Percentiles rank a stretch among this genome's conserved stretches.
Conservation (phyloP, 2,888 invertebrate genomes). For the Cyaniris semiargus region DNA sequence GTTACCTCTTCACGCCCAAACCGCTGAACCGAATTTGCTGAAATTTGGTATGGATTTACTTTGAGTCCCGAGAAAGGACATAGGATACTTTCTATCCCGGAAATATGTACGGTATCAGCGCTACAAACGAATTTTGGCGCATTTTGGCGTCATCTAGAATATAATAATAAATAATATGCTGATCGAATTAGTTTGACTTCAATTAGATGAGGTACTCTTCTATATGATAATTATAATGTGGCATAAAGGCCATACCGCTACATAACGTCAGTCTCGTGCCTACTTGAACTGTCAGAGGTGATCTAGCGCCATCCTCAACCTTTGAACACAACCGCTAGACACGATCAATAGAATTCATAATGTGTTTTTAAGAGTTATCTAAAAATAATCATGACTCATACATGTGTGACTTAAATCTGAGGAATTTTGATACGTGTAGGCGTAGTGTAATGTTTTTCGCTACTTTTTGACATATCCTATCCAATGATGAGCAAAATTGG, state of each 20-base stretch:
- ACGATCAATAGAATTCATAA: slow-evolving; percentile 2
- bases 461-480: neutral
- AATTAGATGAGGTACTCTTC: too few species aligned
- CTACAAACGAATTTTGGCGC: too few species aligned
- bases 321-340: slow-evolving; percentile 51
- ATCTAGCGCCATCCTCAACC: slow-evolving; percentile 67
- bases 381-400: slow-evolving; percentile 22
- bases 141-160: too few species aligned
- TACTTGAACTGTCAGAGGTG: slow-evolving; percentile 53
- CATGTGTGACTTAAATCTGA: neutral
- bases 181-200: too few species aligned
- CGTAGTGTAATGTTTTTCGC: neutral
- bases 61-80: too few species aligned
- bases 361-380: slow-evolving; percentile 3
- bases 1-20: too few species aligned
- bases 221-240: neutral
- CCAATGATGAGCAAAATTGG: too few species aligned
- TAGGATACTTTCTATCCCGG: too few species aligned
- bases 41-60: too few species aligned
- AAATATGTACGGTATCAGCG: too few species aligned
- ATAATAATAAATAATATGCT: too few species aligned
- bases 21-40: too few species aligned
- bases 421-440: neutral
- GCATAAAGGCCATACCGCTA: slow-evolving; percentile 18
- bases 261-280: slow-evolving; percentile 56